These are phyloP conservation scores for Neelides folsomi DNA, from an alignment of 2,888 invertebrate species.

Conservation along the genomic window DNA sequence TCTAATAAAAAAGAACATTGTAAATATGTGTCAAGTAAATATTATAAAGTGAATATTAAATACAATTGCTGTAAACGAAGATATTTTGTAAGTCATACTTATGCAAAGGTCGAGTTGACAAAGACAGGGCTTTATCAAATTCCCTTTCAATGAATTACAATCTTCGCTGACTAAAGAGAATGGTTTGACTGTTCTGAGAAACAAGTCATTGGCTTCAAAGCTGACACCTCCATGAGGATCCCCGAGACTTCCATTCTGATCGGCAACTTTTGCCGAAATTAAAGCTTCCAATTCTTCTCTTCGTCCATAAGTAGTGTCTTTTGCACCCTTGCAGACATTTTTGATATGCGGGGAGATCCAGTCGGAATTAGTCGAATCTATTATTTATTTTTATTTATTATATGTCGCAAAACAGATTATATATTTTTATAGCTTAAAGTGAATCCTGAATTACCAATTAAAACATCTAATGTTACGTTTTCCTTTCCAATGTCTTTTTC, in stretches of 20 bases:
- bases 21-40: too few relatives aligned
- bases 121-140: constrained; percentile 9
- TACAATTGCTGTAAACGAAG: too few relatives aligned
- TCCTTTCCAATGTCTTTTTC: constrained; percentile 80
- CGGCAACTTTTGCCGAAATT: constrained; percentile 2
- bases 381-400: background rate
- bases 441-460: constrained; percentile 44
- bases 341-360: constrained; percentile 46
- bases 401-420: too few relatives aligned
- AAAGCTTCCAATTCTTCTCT: constrained; percentile 46
- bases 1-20: too few relatives aligned
- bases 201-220: constrained; percentile 18
- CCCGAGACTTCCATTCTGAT: background rate
- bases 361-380: constrained; percentile 44
- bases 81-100: too few relatives aligned
- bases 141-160: constrained; percentile 4
- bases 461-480: constrained; percentile 69
- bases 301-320: constrained; percentile 60
- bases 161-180: constrained; percentile 2
- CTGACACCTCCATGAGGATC: constrained; percentile 11
- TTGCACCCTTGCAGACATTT: constrained; percentile 41
- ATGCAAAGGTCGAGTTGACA: constrained; percentile 14
- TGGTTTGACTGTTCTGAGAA: constrained; percentile 18
- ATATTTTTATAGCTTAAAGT: too few relatives aligned
- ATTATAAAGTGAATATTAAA: too few relatives aligned